These are phyloP conservation scores for Meiosimyza platycephala DNA, from an alignment of 2,888 invertebrate species.

Conservation along the genomic window DNA sequence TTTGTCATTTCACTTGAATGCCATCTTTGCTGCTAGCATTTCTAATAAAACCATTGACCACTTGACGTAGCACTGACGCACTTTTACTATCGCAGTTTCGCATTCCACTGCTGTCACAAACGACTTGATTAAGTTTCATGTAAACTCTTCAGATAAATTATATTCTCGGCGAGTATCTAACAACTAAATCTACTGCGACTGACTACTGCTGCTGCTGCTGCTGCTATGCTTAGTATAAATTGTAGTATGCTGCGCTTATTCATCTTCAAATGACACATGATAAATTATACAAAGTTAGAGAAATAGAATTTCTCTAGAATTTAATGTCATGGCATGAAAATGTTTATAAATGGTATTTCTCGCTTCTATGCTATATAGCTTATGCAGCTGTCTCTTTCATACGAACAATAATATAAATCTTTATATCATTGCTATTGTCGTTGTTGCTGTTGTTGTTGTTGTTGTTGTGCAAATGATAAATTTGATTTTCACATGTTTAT, in stretches of 20 bases:
- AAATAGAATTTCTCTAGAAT: constrained; percentile 24
- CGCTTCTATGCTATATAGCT: not conserved
- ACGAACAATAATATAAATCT: too few relatives aligned
- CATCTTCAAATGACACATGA: constrained; percentile 24
- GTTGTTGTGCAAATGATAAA: constrained; percentile 8
- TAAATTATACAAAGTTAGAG: constrained; percentile 17
- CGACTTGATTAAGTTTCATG: constrained; percentile 30
- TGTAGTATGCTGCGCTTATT: constrained; percentile 9
- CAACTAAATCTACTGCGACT: too few relatives aligned
- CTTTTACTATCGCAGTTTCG: not conserved
- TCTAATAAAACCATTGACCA: constrained; percentile 11
- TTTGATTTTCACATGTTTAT: constrained; percentile 32
- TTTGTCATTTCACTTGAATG: constrained; percentile 14
- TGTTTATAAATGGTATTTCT: constrained; percentile 1
- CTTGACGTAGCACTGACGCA: constrained; percentile 2
- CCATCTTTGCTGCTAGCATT: not conserved
- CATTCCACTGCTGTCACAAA: not conserved
- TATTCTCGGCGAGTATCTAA: constrained; percentile 6
- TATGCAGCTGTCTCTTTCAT: not conserved
- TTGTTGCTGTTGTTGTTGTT: not conserved
- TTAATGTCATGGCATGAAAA: constrained; percentile 14
- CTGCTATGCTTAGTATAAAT: too few relatives aligned
- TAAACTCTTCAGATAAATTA: constrained; percentile 29
- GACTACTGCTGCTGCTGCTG: too few relatives aligned
- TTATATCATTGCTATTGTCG: not conserved